These are phyloP conservation scores for Cyanistes caeruleus DNA, from an alignment of 2,113 vertebrate genomes.

Conservation along the genomic window DNA sequence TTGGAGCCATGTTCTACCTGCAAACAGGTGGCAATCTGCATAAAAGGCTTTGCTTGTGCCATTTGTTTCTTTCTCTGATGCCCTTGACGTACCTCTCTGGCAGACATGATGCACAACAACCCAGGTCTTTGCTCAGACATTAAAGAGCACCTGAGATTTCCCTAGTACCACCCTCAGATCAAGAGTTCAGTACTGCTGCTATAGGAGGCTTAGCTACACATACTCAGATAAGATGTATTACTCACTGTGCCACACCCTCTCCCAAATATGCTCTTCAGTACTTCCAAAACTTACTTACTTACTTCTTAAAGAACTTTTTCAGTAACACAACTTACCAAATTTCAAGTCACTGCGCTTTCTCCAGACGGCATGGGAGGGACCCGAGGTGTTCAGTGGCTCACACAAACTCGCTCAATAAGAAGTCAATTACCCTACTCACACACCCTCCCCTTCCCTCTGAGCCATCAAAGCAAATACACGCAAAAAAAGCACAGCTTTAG, in stretches of 20 bases:
- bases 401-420: neutral
- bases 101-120: neutral
- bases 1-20: neutral
- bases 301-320: neutral
- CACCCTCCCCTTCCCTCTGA: accelerated
- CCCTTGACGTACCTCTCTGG: neutral
- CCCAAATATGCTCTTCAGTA: neutral
- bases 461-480: neutral
- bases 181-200: neutral
- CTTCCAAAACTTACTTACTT: neutral
- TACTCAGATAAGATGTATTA: neutral
- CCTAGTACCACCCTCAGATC: neutral
- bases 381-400: neutral
- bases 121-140: neutral
- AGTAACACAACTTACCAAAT: neutral
- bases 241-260: neutral
- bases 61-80: neutral
- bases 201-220: accelerated
- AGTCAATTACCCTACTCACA: neutral
- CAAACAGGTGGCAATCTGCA: neutral
- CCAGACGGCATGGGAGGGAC: neutral
- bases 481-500: neutral
- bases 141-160: neutral
- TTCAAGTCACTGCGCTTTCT: neutral
- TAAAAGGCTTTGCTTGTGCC: neutral